Evolutionary conservation across 2,888 invertebrate species (phyloP).

Genomic region (Tachina lurida): DNA sequence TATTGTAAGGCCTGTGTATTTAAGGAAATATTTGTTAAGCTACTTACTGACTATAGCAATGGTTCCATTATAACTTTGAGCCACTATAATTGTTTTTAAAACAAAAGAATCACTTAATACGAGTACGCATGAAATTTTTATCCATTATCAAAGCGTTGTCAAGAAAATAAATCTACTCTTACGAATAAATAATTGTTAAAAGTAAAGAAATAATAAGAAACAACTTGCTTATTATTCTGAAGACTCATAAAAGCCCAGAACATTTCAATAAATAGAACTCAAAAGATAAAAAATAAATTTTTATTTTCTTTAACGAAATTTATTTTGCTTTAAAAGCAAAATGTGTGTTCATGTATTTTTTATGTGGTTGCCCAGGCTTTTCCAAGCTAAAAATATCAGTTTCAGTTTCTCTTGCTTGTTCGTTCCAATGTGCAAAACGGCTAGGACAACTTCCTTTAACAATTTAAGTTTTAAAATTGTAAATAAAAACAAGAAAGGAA

Average conservation of each 20-base stretch:
- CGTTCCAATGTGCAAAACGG: neutral
- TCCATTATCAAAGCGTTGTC: conserved; percentile 30
- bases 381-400: conserved; percentile 14
- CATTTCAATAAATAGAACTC: no score
- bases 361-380: neutral
- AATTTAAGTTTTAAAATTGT: conserved; percentile 26
- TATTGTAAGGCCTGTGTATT: no score
- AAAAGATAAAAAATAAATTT: no score
- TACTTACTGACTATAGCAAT: no score
- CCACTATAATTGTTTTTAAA: neutral
- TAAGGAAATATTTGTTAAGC: no score
- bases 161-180: conserved; percentile 36
- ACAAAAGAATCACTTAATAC: conserved; percentile 22
- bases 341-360: neutral
- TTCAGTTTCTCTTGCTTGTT: conserved; percentile 2
- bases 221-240: no score
- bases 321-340: no score
- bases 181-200: conserved; percentile 23
- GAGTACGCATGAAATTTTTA: conserved; percentile 29
- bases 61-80: no score
- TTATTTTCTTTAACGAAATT: no score
- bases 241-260: no score
- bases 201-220: neutral
- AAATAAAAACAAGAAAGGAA: conserved; percentile 35
- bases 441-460: conserved; percentile 6